Conservation (phyloP, 2,113 vertebrate genomes). For the Stegostoma tigrinum region DNA sequence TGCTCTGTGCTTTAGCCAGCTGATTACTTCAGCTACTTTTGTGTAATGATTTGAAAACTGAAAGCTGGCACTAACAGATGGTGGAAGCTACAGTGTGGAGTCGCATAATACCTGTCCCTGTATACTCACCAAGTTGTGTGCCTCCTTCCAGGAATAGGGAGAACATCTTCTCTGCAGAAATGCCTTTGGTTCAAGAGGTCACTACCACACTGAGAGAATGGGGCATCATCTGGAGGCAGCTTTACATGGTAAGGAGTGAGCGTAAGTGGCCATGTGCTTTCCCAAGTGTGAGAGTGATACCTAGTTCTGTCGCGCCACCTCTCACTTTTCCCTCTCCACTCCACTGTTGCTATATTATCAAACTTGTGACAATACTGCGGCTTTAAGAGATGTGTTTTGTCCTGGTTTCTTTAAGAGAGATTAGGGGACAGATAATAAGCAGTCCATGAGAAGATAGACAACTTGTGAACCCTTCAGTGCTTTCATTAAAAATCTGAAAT, state of each 20-base stretch:
- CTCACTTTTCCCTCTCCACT: not conserved
- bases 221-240: slow-evolving; percentile 94
- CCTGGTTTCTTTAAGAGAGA: no score
- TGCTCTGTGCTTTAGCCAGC: not conserved
- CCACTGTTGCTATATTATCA: not conserved
- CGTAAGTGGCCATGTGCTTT: not conserved
- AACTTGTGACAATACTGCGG: not conserved
- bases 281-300: not conserved
- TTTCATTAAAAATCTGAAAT: no score
- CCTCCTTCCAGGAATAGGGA: slow-evolving; percentile 62
- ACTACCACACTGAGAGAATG: slow-evolving; percentile 89
- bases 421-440: no score
- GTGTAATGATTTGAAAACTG: slow-evolving; percentile 14
- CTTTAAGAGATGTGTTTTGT: no score
- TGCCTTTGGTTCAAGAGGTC: slow-evolving; percentile 91
- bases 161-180: slow-evolving; percentile 68
- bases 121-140: not conserved
- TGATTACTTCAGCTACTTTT: not conserved
- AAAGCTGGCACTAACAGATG: slow-evolving; percentile 7
- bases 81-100: not conserved
- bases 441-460: no score
- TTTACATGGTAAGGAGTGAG: slow-evolving; percentile 73
- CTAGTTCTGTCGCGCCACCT: not conserved
- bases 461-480: no score
- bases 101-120: not conserved